Conservation (phyloP, 2,797 vertebrate genomes). For the Ceryle rudis region DNA sequence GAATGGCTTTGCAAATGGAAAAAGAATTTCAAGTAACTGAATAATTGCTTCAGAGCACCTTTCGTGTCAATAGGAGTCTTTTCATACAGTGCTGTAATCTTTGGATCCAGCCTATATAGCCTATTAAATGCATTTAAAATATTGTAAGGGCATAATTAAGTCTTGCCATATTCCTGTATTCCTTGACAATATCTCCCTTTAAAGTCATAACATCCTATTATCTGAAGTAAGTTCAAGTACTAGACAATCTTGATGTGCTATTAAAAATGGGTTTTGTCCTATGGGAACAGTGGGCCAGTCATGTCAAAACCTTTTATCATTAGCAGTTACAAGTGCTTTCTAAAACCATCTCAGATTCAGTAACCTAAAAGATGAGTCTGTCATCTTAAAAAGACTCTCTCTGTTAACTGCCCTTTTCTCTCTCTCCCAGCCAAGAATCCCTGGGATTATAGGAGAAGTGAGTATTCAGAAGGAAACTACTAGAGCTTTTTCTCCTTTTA, state of each 20-base stretch:
- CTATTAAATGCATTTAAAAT: conserved; percentile 33
- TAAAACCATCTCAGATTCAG: not conserved
- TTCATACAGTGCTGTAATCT: not conserved
- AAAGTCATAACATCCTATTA: not conserved
- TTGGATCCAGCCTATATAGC: conserved; percentile 15
- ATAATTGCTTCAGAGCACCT: conserved; percentile 29
- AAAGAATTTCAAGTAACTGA: conserved; percentile 39
- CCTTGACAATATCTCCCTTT: not conserved
- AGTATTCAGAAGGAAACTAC: not conserved
- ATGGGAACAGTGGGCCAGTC: not conserved
- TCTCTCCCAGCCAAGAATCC: not conserved
- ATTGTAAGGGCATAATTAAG: conserved; percentile 37
- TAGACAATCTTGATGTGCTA: not conserved
- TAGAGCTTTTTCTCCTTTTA: not conserved
- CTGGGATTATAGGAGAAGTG: not conserved
- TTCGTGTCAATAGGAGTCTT: not conserved
- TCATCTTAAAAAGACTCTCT: not conserved
- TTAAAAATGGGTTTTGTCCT: not conserved
- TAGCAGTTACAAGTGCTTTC: not conserved
- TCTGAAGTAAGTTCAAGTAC: not conserved
- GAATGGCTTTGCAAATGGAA: conserved; percentile 24
- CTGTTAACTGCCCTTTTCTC: not conserved
- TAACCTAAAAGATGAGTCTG: not conserved
- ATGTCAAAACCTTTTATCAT: not conserved
- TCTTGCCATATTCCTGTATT: not conserved